These are phyloP conservation scores for Brachymystax lenok DNA, from an alignment of 2,797 vertebrate genomes.

Conservation along the genomic window DNA sequence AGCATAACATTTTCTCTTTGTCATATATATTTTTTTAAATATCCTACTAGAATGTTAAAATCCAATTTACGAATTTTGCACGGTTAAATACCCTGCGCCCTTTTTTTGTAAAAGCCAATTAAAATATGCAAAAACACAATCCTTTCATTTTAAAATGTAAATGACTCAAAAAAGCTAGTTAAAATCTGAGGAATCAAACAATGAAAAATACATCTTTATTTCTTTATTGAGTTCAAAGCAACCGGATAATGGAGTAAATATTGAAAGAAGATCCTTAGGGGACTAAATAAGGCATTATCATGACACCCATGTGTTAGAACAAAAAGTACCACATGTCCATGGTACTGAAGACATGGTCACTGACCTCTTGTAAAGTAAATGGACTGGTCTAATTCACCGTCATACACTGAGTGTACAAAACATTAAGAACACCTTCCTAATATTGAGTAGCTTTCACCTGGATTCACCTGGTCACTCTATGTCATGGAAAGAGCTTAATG, in stretches of 20 bases:
- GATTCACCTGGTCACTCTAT: no score
- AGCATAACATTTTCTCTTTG: conserved; percentile 61
- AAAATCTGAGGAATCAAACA: conserved; percentile 59
- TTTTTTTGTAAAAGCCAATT: conserved; percentile 68
- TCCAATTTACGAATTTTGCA: conserved; percentile 71
- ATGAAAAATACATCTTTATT: conserved; percentile 48
- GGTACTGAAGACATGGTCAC: background rate
- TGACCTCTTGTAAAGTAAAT: background rate
- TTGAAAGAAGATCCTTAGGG: conserved; percentile 18
- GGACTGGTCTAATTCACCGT: background rate
- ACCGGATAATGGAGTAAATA: conserved; percentile 30
- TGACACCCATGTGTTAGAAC: conserved; percentile 1
- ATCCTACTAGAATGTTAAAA: conserved; percentile 58
- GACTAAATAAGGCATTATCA: conserved; percentile 26
- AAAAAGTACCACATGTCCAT: conserved; percentile 10
- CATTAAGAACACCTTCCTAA: no score
- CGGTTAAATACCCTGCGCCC: conserved; percentile 60
- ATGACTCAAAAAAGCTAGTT: conserved; percentile 61
- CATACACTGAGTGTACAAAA: no score
- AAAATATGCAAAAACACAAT: conserved; percentile 68
- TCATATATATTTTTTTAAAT: conserved; percentile 53
- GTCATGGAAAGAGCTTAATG: no score
- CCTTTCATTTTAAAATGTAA: conserved; percentile 78
- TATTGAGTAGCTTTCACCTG: no score
- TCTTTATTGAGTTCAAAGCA: conserved; percentile 45